phyloP scores from a whole-genome alignment of 2,113 vertebrate species.

The Indicator maculatus region DNA sequence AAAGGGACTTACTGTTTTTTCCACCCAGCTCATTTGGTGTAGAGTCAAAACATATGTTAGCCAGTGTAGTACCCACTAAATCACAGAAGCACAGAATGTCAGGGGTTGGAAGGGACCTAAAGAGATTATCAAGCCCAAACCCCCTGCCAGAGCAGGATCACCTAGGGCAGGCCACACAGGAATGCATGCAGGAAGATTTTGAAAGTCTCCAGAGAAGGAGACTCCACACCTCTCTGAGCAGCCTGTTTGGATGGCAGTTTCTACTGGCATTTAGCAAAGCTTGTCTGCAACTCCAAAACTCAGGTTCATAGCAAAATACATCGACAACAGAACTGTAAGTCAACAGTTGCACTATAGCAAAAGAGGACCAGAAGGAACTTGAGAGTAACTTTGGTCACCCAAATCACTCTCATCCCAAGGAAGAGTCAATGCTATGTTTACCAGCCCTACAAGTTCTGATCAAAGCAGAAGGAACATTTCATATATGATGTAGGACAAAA shows the following conservation, averaged over 20 bases:
- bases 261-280: not conserved
- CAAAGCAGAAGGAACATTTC: constrained; percentile 9
- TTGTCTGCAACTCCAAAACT: not conserved
- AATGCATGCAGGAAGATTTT: too few species aligned
- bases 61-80: not conserved
- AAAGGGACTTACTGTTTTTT: not conserved
- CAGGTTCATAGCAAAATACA: not conserved
- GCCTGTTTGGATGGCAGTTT: not conserved
- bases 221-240: too few species aligned
- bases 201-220: too few species aligned
- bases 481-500: not conserved
- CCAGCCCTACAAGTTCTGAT: not conserved
- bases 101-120: too few species aligned
- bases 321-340: not conserved
- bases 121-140: too few species aligned
- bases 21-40: not conserved
- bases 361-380: not conserved
- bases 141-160: too few species aligned
- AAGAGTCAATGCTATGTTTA: not conserved
- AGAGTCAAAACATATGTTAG: not conserved
- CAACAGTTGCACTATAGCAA: not conserved
- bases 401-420: not conserved
- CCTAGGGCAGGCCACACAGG: too few species aligned
- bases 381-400: not conserved
- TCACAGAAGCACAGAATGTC: too few species aligned